Percentiles rank a stretch among this genome's conserved stretches.
Evolutionary conservation across 2,888 invertebrate species (phyloP).

Genomic region (Ecliptopera silaceata): DNA sequence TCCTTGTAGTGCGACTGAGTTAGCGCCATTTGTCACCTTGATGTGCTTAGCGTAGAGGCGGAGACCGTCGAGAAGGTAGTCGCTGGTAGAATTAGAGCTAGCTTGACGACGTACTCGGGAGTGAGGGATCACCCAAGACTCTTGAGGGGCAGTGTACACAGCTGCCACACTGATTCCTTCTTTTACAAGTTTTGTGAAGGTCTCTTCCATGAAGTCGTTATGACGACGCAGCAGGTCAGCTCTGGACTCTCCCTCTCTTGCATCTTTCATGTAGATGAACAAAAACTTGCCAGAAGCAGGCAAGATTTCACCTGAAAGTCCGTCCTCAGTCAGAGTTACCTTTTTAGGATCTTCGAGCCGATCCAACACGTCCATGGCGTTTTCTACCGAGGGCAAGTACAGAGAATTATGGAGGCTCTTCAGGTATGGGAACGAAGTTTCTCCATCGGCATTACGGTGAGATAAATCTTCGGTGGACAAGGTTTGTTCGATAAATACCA

Average conservation of each 20-base stretch:
- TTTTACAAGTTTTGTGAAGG: slow-evolving; percentile 73
- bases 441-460: slow-evolving; percentile 66
- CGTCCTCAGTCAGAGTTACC: slow-evolving; percentile 62
- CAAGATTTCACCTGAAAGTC: slow-evolving; percentile 58
- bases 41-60: slow-evolving; percentile 49
- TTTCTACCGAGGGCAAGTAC: slow-evolving; percentile 85
- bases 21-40: slow-evolving; percentile 16
- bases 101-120: slow-evolving; percentile 59
- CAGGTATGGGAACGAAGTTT: slow-evolving; percentile 66
- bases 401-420: slow-evolving; percentile 57
- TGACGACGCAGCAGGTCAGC: slow-evolving; percentile 83
- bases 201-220: slow-evolving; percentile 82
- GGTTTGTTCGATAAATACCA: slow-evolving; percentile 80
- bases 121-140: slow-evolving; percentile 73
- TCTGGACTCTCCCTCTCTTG: slow-evolving; percentile 79
- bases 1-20: not conserved
- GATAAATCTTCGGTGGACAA: slow-evolving; percentile 85
- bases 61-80: slow-evolving; percentile 48
- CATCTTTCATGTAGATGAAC: slow-evolving; percentile 83
- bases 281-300: slow-evolving; percentile 75
- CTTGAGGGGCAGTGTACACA: slow-evolving; percentile 82
- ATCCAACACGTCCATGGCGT: slow-evolving; percentile 81
- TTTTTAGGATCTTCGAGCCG: slow-evolving; percentile 68
- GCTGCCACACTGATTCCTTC: slow-evolving; percentile 75
- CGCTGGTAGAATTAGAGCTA: slow-evolving; percentile 10